phyloP scores from a whole-genome alignment of 2,888 invertebrate genomes.

The Agrotis exclamationis region DNA sequence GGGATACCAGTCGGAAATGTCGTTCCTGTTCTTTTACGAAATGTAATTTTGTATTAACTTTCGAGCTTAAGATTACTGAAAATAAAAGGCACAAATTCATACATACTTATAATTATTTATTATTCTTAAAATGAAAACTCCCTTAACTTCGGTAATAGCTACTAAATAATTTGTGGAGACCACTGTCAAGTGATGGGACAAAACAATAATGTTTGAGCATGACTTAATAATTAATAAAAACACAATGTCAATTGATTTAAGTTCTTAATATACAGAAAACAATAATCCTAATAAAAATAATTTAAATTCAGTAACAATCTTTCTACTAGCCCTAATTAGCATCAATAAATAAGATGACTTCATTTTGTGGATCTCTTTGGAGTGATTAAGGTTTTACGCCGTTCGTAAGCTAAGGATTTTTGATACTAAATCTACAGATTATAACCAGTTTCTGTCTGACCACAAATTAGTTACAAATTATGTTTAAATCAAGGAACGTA shows the following conservation, averaged over 20 bases:
- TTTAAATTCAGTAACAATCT: conserved; percentile 87
- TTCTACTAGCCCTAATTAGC: conserved; percentile 84
- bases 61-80: not conserved
- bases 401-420: conserved; percentile 62
- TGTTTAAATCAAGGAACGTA: conserved; percentile 50
- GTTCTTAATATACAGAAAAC: conserved; percentile 89
- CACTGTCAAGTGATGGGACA: conserved; percentile 70
- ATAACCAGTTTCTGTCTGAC: conserved; percentile 53
- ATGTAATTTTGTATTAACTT: not conserved
- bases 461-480: conserved; percentile 57
- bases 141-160: conserved; percentile 80
- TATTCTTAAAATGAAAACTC: conserved; percentile 85
- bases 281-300: conserved; percentile 85
- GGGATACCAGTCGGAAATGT: no score
- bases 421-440: conserved; percentile 52
- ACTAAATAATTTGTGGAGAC: conserved; percentile 80
- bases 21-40: no score
- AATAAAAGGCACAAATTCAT: conserved; percentile 68
- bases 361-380: conserved; percentile 85
- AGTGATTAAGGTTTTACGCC: conserved; percentile 66
- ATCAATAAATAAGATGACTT: conserved; percentile 89
- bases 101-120: conserved; percentile 86
- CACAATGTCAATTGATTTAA: conserved; percentile 81
- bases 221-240: conserved; percentile 82
- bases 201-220: conserved; percentile 83